Conservation (phyloP, 2,888 invertebrate genomes). For the Dichetophora obliterata region DNA sequence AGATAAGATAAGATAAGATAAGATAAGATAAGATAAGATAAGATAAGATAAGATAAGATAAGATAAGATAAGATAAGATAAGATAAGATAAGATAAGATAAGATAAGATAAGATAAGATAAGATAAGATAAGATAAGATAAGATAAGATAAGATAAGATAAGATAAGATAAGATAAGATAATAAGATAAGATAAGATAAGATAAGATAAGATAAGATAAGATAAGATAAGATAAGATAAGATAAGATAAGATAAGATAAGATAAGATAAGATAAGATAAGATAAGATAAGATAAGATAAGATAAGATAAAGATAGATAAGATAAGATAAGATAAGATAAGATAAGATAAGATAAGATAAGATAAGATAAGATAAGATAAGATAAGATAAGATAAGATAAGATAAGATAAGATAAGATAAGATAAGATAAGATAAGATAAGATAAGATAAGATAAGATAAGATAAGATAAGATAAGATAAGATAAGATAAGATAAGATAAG, state of each 20-base stretch:
- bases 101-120: conserved; percentile 14
- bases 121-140: conserved; percentile 25
- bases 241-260: conserved; percentile 25
- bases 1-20: conserved; percentile 16
- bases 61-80: too few relatives aligned
- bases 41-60: conserved; percentile 19
- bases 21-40: conserved; percentile 20
- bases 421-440: too few relatives aligned
- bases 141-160: conserved; percentile 25
- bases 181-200: not conserved
- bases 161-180: too few relatives aligned
- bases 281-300: too few relatives aligned
- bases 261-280: too few relatives aligned
- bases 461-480: too few relatives aligned
- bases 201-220: not conserved
- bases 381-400: too few relatives aligned
- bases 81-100: too few relatives aligned
- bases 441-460: too few relatives aligned
- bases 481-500: too few relatives aligned
- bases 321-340: conserved; percentile 27
- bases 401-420: not conserved
- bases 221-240: conserved; percentile 27
- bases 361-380: too few relatives aligned
- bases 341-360: conserved; percentile 26
- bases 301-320: not conserved